phyloP scores from a whole-genome alignment of 2,797 vertebrate species.

The Vultur gryphus region DNA sequence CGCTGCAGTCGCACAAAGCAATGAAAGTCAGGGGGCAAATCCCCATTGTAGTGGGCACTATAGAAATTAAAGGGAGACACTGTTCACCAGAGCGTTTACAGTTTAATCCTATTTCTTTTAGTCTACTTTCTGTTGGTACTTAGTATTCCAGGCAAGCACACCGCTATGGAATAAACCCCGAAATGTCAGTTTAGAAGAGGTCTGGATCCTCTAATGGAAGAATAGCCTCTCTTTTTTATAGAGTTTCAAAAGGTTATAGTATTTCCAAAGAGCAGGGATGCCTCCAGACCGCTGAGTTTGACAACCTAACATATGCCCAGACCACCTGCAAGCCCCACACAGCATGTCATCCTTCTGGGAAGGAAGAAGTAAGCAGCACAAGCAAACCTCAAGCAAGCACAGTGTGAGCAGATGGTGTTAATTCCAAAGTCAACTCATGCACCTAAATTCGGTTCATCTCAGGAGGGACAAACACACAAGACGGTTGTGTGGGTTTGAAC shows the following conservation, averaged over 20 bases:
- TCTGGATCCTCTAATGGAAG: background rate
- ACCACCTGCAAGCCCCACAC: background rate
- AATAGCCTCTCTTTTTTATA: background rate
- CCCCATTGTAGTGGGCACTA: background rate
- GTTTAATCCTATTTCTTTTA: background rate
- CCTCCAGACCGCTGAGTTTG: background rate
- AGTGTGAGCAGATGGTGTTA: conserved; percentile 22
- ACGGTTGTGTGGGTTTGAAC: background rate
- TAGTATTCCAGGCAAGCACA: background rate
- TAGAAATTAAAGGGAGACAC: background rate
- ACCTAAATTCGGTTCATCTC: conserved; percentile 5
- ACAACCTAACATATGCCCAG: conserved; percentile 1
- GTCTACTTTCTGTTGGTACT: background rate
- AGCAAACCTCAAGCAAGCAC: background rate
- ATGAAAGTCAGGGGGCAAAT: background rate
- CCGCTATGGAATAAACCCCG: background rate
- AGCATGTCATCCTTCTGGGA: background rate
- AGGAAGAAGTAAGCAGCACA: background rate
- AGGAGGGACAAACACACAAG: background rate
- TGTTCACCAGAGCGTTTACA: background rate
- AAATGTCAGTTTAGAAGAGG: conserved; percentile 2
- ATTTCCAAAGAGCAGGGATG: background rate
- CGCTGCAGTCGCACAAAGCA: fast-evolving
- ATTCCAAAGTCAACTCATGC: conserved; percentile 13
- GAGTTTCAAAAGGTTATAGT: conserved; percentile 17